These are phyloP conservation scores for Hyperoplus lanceolatus DNA, from an alignment of 2,797 vertebrate species.

Conservation along the genomic window DNA sequence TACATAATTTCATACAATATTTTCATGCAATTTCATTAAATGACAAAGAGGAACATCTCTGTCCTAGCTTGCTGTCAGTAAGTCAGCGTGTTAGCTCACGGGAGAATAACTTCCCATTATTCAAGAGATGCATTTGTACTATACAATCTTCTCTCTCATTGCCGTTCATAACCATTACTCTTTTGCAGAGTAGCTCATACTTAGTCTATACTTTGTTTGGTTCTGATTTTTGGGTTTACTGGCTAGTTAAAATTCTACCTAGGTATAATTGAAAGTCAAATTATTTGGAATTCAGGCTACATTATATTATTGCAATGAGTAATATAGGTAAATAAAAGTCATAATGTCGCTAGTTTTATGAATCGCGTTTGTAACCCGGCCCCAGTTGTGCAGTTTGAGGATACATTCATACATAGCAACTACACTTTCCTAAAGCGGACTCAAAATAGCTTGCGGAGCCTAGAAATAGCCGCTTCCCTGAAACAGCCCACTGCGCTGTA, in stretches of 20 bases:
- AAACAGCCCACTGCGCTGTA: conserved; percentile 29
- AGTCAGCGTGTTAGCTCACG: not conserved
- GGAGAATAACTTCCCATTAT: not conserved
- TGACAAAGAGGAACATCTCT: not conserved
- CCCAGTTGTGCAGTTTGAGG: not conserved
- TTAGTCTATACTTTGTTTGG: too few species aligned
- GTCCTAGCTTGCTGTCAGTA: not conserved
- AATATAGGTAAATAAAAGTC: not conserved
- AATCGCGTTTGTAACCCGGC: conserved; percentile 2
- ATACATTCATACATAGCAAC: conserved; percentile 11
- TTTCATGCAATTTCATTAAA: too few species aligned
- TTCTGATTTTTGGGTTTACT: not conserved
- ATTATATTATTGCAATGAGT: too few species aligned
- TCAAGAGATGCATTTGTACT: not conserved
- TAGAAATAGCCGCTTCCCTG: conserved; percentile 49
- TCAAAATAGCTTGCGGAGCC: conserved; percentile 15
- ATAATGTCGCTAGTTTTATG: not conserved
- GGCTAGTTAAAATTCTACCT: rapidly evolving
- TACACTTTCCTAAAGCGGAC: conserved; percentile 22
- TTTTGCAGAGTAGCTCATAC: not conserved
- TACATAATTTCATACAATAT: not conserved
- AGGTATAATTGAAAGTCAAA: not conserved
- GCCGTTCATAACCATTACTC: not conserved
- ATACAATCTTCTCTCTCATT: not conserved
- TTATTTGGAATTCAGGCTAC: not conserved